Evolutionary conservation across 2,113 vertebrate species (phyloP).

Genomic region (Siniperca chuatsi): DNA sequence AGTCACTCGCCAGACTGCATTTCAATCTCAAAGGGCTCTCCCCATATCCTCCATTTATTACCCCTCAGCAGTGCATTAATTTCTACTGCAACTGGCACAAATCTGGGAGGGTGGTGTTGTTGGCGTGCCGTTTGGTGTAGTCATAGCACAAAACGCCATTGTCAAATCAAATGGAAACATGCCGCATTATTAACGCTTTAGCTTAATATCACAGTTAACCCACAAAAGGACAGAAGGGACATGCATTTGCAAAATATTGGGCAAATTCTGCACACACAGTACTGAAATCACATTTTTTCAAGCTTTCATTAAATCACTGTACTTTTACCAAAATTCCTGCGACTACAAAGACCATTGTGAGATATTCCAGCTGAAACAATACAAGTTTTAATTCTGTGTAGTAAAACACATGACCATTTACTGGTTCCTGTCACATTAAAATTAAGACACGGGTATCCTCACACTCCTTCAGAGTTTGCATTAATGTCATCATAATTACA

Average conservation of each 20-base stretch:
- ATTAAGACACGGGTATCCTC: background rate
- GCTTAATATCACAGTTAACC: slow-evolving; percentile 22
- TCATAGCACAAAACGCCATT: slow-evolving; percentile 1
- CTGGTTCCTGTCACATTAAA: slow-evolving; percentile 24
- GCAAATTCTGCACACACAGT: background rate
- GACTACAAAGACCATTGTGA: background rate
- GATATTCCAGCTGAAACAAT: background rate
- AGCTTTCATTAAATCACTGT: slow-evolving; percentile 28
- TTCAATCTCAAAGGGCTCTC: slow-evolving; percentile 83
- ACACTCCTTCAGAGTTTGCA: slow-evolving; percentile 17
- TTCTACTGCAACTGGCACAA: slow-evolving; percentile 56
- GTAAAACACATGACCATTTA: background rate
- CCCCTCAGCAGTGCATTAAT: slow-evolving; percentile 77
- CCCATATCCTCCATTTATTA: slow-evolving; percentile 81
- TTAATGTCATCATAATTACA: slow-evolving; percentile 23
- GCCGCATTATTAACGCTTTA: slow-evolving; percentile 31
- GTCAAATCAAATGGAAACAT: slow-evolving; percentile 24
- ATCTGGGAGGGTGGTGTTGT: slow-evolving; percentile 42
- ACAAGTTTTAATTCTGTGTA: background rate
- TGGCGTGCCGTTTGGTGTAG: background rate
- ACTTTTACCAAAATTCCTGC: background rate
- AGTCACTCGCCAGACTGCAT: slow-evolving; percentile 79
- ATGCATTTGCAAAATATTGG: background rate
- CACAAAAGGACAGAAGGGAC: slow-evolving; percentile 2
- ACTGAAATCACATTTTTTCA: background rate